Conservation (phyloP, 2,113 vertebrate genomes). For the Ranitomeya imitator region DNA sequence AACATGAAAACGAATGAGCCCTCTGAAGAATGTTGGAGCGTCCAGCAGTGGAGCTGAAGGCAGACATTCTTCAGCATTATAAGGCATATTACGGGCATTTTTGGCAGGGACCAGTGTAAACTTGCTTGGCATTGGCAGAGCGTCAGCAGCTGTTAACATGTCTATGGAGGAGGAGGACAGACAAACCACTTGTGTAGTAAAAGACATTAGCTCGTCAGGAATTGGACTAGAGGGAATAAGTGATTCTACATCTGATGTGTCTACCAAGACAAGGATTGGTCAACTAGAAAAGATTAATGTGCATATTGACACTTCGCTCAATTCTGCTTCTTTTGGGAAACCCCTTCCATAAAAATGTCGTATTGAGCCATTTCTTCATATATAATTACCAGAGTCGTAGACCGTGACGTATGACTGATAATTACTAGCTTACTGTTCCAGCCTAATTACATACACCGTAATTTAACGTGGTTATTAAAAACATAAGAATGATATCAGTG, state of each 20-base stretch:
- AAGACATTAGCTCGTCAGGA: background rate
- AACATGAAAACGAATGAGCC: background rate
- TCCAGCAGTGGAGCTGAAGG: background rate
- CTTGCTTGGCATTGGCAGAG: slow-evolving; percentile 35
- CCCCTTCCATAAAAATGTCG: background rate
- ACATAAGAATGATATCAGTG: too few relatives aligned
- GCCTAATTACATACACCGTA: too few relatives aligned
- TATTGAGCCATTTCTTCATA: background rate
- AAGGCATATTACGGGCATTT: slow-evolving; percentile 33
- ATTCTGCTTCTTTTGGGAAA: background rate
- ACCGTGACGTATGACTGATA: background rate
- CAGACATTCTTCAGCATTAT: slow-evolving; percentile 28
- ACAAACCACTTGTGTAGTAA: slow-evolving; percentile 10
- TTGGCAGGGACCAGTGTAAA: slow-evolving; percentile 21
- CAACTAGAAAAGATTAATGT: background rate
- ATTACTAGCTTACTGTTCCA: background rate
- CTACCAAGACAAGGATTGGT: background rate
- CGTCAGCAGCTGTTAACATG: slow-evolving; percentile 18
- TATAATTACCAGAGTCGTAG: background rate
- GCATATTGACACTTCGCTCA: background rate
- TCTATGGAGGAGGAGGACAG: background rate
- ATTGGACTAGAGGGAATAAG: background rate
- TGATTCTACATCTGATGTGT: background rate
- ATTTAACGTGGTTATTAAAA: too few relatives aligned
- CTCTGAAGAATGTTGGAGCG: slow-evolving; percentile 18